A percentile compares a stretch with the other conserved stretches of the same genome.
These are phyloP conservation scores for Agrochola lychnidis DNA, from an alignment of 2,888 invertebrate genomes.

Conservation along the genomic window DNA sequence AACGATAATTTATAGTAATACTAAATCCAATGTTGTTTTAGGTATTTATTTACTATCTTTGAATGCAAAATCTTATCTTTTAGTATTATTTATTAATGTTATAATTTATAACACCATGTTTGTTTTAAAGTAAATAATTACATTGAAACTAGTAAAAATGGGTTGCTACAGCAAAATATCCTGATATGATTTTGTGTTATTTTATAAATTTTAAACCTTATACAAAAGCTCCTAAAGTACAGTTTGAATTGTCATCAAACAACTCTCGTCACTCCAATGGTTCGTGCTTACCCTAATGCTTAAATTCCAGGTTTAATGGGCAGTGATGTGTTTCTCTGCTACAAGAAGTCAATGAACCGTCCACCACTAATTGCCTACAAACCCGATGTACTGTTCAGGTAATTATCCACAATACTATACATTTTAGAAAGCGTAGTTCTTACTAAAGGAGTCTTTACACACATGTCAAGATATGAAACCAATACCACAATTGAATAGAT, in stretches of 20 bases:
- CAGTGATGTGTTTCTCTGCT: conserved; percentile 99
- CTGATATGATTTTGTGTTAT: neutral
- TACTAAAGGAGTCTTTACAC: neutral
- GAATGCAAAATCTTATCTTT: conserved; percentile 19
- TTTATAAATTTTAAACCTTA: neutral
- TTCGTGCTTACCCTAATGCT: conserved; percentile 13
- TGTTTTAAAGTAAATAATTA: conserved; percentile 1
- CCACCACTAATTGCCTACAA: conserved; percentile 98
- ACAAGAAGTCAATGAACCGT: conserved; percentile 99
- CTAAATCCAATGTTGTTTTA: conserved; percentile 24
- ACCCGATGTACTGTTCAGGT: conserved; percentile 94
- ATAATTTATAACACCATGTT: neutral
- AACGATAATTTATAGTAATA: conserved; percentile 22
- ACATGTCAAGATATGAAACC: neutral
- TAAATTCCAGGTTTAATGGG: conserved; percentile 93
- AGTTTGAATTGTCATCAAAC: neutral
- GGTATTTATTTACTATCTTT: conserved; percentile 17
- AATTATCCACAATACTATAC: conserved; percentile 24
- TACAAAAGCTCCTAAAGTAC: fast-evolving
- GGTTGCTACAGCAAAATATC: neutral
- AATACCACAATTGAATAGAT: neutral
- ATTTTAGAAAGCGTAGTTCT: neutral
- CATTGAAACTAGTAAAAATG: neutral
- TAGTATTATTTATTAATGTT: neutral
- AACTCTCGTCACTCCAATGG: neutral